Evolutionary conservation across 2,113 vertebrate species (phyloP).

Genomic region (Nesoenas mayeri): DNA sequence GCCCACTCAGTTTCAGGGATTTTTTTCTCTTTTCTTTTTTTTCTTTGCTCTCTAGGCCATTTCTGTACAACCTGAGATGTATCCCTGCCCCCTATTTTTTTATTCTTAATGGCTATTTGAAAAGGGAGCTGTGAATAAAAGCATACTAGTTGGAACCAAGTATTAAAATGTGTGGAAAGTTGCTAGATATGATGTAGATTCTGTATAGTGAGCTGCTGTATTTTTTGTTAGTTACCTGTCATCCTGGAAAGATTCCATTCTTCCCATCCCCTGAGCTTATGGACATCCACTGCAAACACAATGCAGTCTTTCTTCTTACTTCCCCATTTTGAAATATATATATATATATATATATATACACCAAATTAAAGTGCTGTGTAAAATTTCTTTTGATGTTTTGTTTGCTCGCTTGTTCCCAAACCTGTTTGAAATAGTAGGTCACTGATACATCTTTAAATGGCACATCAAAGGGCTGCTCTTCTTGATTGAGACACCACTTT

Average conservation of each 20-base stretch:
- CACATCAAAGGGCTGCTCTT: slow-evolving; percentile 25
- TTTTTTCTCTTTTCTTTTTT: neutral
- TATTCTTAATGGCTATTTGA: neutral
- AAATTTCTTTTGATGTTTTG: slow-evolving; percentile 63
- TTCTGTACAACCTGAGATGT: neutral
- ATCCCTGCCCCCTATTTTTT: neutral
- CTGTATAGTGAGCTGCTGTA: neutral
- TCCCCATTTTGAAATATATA: slow-evolving; percentile 25
- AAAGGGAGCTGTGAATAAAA: neutral
- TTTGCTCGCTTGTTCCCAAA: slow-evolving; percentile 60
- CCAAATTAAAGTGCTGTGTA: slow-evolving; percentile 45
- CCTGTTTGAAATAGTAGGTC: slow-evolving; percentile 67
- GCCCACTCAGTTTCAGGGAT: neutral
- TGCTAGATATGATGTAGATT: neutral
- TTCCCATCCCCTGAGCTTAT: neutral
- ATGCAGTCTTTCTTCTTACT: neutral
- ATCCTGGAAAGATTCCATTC: neutral
- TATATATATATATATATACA: neutral
- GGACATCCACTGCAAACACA: neutral
- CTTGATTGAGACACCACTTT: slow-evolving; percentile 56
- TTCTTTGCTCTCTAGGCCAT: neutral
- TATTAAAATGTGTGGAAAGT: neutral
- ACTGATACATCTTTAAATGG: slow-evolving; percentile 58
- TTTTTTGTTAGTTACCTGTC: neutral
- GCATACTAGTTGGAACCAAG: neutral